phyloP scores from a whole-genome alignment of 2,888 invertebrate species.

The Smittia aterrima region DNA sequence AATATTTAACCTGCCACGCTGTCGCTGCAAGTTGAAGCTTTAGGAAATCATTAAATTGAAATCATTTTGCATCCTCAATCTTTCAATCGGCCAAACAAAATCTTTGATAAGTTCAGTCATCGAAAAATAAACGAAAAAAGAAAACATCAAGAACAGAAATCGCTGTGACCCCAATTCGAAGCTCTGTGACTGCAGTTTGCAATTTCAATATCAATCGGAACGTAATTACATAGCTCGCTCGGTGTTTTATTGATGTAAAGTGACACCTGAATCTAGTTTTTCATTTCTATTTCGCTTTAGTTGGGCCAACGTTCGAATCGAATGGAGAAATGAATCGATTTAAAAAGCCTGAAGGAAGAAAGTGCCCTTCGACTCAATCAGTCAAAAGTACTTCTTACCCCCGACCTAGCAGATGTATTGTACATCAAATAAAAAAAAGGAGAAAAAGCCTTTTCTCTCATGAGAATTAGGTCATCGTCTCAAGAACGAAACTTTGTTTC shows the following conservation, averaged over 20 bases:
- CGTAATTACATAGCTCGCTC: conserved; percentile 31
- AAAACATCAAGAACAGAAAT: neutral
- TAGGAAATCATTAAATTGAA: neutral
- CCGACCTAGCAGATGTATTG: conserved; percentile 4
- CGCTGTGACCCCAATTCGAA: conserved; percentile 31
- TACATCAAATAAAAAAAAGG: neutral
- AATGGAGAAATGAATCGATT: neutral
- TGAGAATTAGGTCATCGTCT: conserved; percentile 41
- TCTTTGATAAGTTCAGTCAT: neutral
- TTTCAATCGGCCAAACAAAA: conserved; percentile 7
- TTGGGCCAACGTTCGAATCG: neutral
- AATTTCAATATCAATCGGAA: conserved; percentile 33
- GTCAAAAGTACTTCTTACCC: conserved; percentile 2
- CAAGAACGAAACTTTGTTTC: neutral
- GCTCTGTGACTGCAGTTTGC: neutral
- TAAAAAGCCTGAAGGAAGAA: neutral
- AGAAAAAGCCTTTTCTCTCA: neutral
- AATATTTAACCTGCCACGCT: neutral
- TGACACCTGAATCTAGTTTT: conserved; percentile 28
- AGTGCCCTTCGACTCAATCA: neutral
- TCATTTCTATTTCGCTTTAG: neutral
- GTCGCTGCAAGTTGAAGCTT: neutral
- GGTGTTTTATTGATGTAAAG: conserved; percentile 24
- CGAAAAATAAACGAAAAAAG: neutral
- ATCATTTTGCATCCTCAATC: conserved; percentile 23